Base-by-base conservation (phyloP, 2,797 vertebrate genomes). In the Cuculus canorus region DNA sequence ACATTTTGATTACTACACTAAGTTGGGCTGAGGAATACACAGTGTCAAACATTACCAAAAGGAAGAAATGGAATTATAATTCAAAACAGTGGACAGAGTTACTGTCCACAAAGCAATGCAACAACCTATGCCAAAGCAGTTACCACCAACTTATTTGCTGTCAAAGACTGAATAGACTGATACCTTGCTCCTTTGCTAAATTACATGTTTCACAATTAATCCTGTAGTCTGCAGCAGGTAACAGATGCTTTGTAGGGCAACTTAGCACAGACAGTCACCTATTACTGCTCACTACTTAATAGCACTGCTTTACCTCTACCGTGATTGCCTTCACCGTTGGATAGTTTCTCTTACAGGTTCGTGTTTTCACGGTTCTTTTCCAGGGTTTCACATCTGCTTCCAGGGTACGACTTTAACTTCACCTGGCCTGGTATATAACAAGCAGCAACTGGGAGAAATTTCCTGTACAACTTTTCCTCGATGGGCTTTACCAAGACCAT, bases 261-360 rank as follows among this genome's bases (percentile, higher is more conserved):
- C 50, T 68, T 68, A 72, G 35, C 73, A 57, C 56, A 79, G 70
- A 54, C 48, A 71, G 48, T 93, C 82, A 77, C 84, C 81, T 72
- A 48, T 80, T 86, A 65, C 33, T 80, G 39, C 80, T 94, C 78
- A 68, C 88, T 93, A 87, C 82, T 94, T 95, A 82, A 82, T 59
- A 69, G 33, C 64, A 73, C 19, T 56, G 48, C 43, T 82, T 64
- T 82, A 85, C 87, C n/a, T 61, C 32, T 61, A 3, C 54, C 19
- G 28, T 27, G 37, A 73, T 65, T 79, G 57, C 50, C 43, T 65
- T 83, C 79, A n/a, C 53, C 33, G 17, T 23, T 91, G 57, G 68
- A 30, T 39, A 41, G 52, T 70, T 90, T 91, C 56, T 86, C 56
- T 61, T 82, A 73, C 19, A 70, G 32, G 61, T 56, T 82, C 30